Evolutionary conservation across 2,888 invertebrate genomes (phyloP), one percentile per base, ranked within the genome.

Genomic region (Tryphoninae sp.): DNA sequence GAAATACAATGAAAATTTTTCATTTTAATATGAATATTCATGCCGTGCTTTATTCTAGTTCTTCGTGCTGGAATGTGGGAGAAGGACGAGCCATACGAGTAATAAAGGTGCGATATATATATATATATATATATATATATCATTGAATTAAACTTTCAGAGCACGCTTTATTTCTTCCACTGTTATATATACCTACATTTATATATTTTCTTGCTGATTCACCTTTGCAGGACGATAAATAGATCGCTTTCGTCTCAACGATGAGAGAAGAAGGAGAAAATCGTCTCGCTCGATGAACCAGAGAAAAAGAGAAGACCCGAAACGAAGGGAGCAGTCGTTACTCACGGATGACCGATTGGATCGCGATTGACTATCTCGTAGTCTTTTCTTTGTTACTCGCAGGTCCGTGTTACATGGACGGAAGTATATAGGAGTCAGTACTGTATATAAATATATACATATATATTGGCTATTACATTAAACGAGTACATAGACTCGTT

Each of bases 331-430:
- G 49, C 61, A 68, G 61, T 76, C 76, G 76, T 76, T 76, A 76
- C 51, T 76, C 76, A 76, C 33, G 51, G 51, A 68, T 76, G 61
- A 61, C 61, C 51, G 76, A 76, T 76, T 68, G 49, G 49, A 76
- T 76, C 51, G 51, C n/a, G 11, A 3, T 51, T 51, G 11, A n/a
- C n/a, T 51, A 2, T 51, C 51, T 51, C n/a, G 11, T 51, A 13
- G 4, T 51, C n/a, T 51, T n/a, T 51, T n/a, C n/a, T 49, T 13
- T 49, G 2, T 51, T 3, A 51, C 51, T n/a, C 51, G 4, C 51
- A 51, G n/a, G 13, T 51, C 51, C 51, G 33, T 33, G 33, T 33
- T 33, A 33, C 33, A 33, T 33, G 33, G 33, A 33, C 33, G 33
- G 33, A 33, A 33, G 33, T 33, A 33, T 33, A 33, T 33, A 33